Percentiles rank a stretch among this genome's conserved stretches.
These are phyloP conservation scores for Macrochelys suwanniensis DNA, from an alignment of 2,797 vertebrate species.

Conservation along the genomic window DNA sequence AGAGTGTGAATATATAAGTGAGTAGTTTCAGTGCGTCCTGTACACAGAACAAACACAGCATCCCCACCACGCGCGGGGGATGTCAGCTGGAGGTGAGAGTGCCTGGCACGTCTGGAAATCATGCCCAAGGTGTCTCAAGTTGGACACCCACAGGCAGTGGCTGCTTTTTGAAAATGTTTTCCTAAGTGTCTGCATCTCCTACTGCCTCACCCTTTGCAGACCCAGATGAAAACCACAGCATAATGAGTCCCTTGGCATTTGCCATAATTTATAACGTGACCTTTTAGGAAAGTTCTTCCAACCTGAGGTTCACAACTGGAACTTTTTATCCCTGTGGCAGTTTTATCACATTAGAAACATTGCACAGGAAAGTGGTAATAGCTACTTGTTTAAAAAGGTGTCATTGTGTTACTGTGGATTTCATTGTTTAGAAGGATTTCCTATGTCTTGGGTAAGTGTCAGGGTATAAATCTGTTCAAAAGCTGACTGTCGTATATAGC, in stretches of 20 bases:
- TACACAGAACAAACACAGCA: constrained; percentile 53
- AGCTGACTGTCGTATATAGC: background rate
- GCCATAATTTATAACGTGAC: accelerated
- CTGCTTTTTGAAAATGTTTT: background rate
- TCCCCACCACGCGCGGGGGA: background rate
- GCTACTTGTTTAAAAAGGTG: background rate
- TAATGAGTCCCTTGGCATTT: background rate
- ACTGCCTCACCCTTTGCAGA: background rate
- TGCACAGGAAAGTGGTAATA: background rate
- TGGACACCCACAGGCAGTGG: background rate
- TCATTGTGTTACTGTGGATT: background rate
- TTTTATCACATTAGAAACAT: background rate
- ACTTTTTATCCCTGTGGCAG: background rate
- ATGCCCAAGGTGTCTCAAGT: background rate
- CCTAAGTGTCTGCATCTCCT: background rate
- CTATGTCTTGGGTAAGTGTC: background rate
- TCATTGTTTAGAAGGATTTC: background rate
- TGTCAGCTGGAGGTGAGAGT: background rate
- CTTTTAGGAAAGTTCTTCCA: background rate
- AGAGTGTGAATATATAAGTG: background rate
- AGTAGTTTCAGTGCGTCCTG: constrained; percentile 9
- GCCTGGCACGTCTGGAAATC: background rate
- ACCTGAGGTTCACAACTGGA: background rate
- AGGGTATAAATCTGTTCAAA: background rate
- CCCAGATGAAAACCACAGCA: background rate